These are phyloP conservation scores for Aleiodes sp. DNA, from an alignment of 1,140 invertebrate species.

Conservation along the genomic window DNA sequence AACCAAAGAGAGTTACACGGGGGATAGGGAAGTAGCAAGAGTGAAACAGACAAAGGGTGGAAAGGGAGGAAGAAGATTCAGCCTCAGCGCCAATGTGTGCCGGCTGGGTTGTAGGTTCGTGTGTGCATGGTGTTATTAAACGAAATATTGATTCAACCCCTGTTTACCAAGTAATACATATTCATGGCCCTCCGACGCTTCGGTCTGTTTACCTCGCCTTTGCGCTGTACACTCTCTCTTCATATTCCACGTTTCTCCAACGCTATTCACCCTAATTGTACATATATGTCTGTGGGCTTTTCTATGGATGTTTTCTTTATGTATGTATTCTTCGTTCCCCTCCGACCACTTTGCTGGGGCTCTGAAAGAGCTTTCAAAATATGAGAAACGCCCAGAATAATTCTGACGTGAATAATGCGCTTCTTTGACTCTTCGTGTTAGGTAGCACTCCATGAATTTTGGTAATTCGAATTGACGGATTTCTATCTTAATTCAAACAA, in stretches of 20 bases:
- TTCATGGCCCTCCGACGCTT: constrained; percentile 60
- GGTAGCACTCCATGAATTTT: too few relatives aligned
- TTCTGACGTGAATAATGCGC: too few relatives aligned
- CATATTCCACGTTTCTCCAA: not conserved
- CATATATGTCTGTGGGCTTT: too few relatives aligned
- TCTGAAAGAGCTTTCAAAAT: too few relatives aligned
- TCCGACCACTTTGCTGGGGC: too few relatives aligned
- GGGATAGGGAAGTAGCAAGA: not conserved
- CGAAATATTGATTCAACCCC: constrained; percentile 67
- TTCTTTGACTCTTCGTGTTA: too few relatives aligned
- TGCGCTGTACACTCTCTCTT: not conserved
- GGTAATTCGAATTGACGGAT: too few relatives aligned
- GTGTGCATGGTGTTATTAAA: constrained; percentile 62
- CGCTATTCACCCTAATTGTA: not conserved
- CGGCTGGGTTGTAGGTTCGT: constrained; percentile 25
- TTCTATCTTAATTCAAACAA: too few relatives aligned
- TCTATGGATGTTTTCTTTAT: too few relatives aligned
- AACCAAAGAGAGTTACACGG: not conserved
- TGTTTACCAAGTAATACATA: constrained; percentile 67
- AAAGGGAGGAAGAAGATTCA: constrained; percentile 12
- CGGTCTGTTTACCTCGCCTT: constrained; percentile 49
- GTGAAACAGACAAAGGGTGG: constrained; percentile 3
- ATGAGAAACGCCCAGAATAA: too few relatives aligned
- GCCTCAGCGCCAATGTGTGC: not conserved
- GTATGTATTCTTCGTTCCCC: too few relatives aligned